Percentiles rank a stretch among this genome's conserved stretches.
Conservation (phyloP, 2,113 vertebrate species). For the Notothenia rossii region DNA sequence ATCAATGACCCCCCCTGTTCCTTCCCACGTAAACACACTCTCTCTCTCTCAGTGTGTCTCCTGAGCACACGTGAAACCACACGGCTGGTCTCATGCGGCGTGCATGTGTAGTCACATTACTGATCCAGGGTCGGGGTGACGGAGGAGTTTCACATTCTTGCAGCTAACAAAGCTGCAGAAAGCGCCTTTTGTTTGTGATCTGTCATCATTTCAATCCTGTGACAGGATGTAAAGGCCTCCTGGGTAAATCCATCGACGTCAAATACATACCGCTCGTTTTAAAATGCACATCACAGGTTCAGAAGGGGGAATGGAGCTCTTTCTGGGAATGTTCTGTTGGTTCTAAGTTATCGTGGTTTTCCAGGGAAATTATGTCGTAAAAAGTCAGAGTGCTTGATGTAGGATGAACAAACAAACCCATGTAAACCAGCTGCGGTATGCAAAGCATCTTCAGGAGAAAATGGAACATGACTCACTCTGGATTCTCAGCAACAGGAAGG, state of each 20-base stretch:
- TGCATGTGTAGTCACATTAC: slow-evolving; percentile 34
- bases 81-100: slow-evolving; percentile 15
- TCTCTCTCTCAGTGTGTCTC: slow-evolving; percentile 1
- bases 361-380: not conserved
- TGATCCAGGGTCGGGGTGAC: not conserved
- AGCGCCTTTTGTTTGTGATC: slow-evolving; percentile 29
- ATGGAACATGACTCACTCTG: not conserved
- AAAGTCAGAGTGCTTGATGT: not conserved
- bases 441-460: slow-evolving; percentile 16
- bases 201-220: slow-evolving; percentile 10
- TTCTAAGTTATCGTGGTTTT: not conserved
- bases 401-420: slow-evolving; percentile 5
- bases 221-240: slow-evolving; percentile 4
- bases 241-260: not conserved
- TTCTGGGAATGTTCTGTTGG: not conserved
- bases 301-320: not conserved
- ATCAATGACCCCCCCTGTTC: slow-evolving; percentile 12
- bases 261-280: not conserved
- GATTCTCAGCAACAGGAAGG: not conserved
- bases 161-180: slow-evolving; percentile 13
- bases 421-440: slow-evolving; percentile 20
- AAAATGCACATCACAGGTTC: not conserved
- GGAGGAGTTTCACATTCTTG: not conserved
- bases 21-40: slow-evolving; percentile 25
- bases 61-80: slow-evolving; percentile 19